Percentiles rank a stretch among this genome's conserved stretches.
Conservation (phyloP, 2,888 invertebrate species). For the Tiliacea citrago region DNA sequence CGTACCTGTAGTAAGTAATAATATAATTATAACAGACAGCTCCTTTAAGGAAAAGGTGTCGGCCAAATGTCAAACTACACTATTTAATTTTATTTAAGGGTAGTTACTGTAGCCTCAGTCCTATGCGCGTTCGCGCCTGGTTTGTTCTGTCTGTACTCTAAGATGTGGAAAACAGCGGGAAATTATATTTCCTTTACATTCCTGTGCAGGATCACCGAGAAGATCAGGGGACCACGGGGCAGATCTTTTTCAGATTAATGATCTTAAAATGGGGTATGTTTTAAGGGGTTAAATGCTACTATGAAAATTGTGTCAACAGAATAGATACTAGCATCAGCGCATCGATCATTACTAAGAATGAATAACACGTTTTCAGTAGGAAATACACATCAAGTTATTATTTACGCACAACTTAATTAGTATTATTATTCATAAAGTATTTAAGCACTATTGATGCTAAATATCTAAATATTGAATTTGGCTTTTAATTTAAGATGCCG, state of each 20-base stretch:
- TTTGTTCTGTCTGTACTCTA: slow-evolving; percentile 8
- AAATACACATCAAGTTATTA: not conserved
- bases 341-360: not conserved
- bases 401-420: not conserved
- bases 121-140: not conserved
- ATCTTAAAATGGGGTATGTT: not conserved
- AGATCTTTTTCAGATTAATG: slow-evolving; percentile 25
- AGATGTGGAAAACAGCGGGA: slow-evolving; percentile 4
- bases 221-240: slow-evolving; percentile 29
- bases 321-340: not conserved
- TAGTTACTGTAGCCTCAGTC: not conserved
- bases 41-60: not conserved
- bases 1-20: not conserved
- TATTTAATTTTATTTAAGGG: not conserved
- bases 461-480: not conserved
- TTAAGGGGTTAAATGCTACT: not conserved
- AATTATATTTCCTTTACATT: slow-evolving; percentile 50
- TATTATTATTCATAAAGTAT: not conserved
- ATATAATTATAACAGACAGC: no score
- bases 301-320: not conserved
- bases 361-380: not conserved
- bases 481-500: not conserved
- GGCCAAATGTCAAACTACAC: not conserved
- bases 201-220: slow-evolving; percentile 17
- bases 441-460: not conserved